Evolutionary conservation across 2,888 invertebrate genomes (phyloP).

Genomic region (Calliphora vomitoria): DNA sequence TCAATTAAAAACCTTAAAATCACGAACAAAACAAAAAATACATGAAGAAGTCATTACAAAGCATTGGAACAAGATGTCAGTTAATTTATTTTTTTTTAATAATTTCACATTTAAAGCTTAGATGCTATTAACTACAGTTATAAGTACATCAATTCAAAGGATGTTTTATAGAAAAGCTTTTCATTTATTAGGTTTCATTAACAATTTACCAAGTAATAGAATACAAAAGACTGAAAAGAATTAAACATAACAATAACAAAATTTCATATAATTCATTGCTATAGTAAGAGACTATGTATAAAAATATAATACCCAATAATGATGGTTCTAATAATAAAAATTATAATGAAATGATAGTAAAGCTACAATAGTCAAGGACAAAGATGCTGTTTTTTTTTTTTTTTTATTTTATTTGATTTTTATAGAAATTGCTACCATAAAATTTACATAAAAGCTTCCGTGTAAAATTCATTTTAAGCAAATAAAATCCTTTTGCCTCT

Average conservation of each 20-base stretch:
- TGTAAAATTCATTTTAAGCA: constrained; percentile 69
- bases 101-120: constrained; percentile 6
- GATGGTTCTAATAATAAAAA: constrained; percentile 37
- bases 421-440: constrained; percentile 68
- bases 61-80: not conserved
- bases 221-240: not conserved
- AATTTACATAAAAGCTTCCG: constrained; percentile 73
- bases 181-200: not conserved
- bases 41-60: not conserved
- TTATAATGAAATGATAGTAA: constrained; percentile 10
- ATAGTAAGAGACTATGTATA: not conserved
- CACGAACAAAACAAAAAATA: not conserved
- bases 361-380: not conserved
- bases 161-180: not conserved
- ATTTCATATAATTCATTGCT: constrained; percentile 47
- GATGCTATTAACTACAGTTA: not conserved
- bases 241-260: constrained; percentile 36
- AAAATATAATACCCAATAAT: constrained; percentile 40
- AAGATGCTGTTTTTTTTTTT: constrained; percentile 7
- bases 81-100: not conserved
- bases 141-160: not conserved
- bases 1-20: not conserved
- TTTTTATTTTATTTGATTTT: not conserved
- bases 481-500: constrained; percentile 57
- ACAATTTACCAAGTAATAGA: not conserved